Conservation (phyloP, 2,113 vertebrate species). For the Cyanoliseus patagonus region DNA sequence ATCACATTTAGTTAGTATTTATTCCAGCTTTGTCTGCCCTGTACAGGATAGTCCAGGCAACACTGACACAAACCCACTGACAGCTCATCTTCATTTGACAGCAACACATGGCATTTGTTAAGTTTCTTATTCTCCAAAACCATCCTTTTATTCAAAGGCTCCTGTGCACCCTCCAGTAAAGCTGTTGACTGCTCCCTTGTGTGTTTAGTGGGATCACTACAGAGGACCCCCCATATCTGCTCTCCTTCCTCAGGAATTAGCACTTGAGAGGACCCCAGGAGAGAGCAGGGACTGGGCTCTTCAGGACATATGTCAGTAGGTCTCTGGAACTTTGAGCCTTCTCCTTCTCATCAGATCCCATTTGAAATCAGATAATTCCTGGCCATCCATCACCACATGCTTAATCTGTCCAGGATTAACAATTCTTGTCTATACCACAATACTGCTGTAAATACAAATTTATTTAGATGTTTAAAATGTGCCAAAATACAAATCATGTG, state of each 20-base stretch:
- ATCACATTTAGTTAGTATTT: not conserved
- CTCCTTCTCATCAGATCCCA: not conserved
- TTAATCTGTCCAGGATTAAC: not conserved
- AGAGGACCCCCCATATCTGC: not conserved
- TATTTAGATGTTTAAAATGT: not conserved
- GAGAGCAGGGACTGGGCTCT: not conserved
- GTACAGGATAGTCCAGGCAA: not conserved
- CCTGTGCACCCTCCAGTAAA: not conserved
- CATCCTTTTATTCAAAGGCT: not conserved
- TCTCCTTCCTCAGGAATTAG: not conserved
- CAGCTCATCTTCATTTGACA: not conserved
- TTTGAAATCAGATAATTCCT: not conserved
- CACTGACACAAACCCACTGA: not conserved
- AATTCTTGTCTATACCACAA: not conserved
- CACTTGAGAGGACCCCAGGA: not conserved
- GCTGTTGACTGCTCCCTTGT: not conserved
- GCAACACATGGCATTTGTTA: not conserved
- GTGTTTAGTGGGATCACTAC: not conserved
- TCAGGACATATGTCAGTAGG: not conserved
- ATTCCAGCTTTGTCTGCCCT: slow-evolving; percentile 51
- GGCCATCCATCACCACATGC: not conserved
- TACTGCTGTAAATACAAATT: not conserved
- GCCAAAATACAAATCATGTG: not conserved
- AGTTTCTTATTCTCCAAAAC: not conserved
- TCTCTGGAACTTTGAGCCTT: not conserved